Conservation (phyloP, 2,888 invertebrate species). For the Caenorhabditis wallacei region DNA sequence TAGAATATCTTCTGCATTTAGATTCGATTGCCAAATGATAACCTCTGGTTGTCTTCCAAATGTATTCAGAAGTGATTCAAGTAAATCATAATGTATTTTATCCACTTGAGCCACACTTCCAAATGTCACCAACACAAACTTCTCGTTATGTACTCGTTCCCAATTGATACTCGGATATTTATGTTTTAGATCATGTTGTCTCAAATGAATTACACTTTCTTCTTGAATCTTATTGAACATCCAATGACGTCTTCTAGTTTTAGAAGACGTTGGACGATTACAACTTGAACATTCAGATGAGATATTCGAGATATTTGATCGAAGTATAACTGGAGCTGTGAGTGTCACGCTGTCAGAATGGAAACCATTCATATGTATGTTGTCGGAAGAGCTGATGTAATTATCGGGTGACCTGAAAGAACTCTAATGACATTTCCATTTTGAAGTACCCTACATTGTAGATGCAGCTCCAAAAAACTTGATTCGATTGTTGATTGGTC, state of each 20-base stretch:
- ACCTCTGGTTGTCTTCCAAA: constrained; percentile 61
- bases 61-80: constrained; percentile 68
- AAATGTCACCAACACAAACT: constrained; percentile 78
- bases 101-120: constrained; percentile 80
- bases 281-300: constrained; percentile 35
- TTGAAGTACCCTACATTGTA: too few species aligned
- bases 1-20: constrained; percentile 57
- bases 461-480: constrained; percentile 79
- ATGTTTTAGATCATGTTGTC: constrained; percentile 33
- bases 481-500: constrained; percentile 79
- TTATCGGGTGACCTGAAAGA: constrained; percentile 54
- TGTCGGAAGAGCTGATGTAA: constrained; percentile 52
- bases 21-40: constrained; percentile 78
- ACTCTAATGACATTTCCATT: too few species aligned
- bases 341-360: constrained; percentile 23
- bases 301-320: constrained; percentile 25
- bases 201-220: background rate
- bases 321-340: constrained; percentile 23
- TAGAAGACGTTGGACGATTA: background rate
- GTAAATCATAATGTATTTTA: constrained; percentile 74
- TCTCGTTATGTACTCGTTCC: constrained; percentile 66
- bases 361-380: too few species aligned
- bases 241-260: constrained; percentile 35
- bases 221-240: constrained; percentile 42
- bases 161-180: constrained; percentile 74